Base-by-base conservation (phyloP, 2,113 vertebrate genomes). In the Xyrauchen texanus region DNA sequence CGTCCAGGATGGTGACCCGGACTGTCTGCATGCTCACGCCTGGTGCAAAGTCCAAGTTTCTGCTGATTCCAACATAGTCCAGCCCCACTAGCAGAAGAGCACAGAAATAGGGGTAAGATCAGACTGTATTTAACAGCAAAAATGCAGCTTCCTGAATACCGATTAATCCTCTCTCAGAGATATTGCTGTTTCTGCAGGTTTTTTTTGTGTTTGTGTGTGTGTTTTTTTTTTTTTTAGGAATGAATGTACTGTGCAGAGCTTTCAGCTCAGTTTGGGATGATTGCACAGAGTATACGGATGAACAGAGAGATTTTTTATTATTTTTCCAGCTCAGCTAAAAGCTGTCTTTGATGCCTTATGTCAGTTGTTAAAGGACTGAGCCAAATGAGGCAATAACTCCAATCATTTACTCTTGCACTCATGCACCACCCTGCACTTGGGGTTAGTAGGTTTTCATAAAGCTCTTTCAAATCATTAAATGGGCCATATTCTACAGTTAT, bases 41-140 rank as follows among this genome's bases (percentile, higher is more conserved):
- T 0, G 96, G 95, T 1, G 94, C 92, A 81, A 98, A 99, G 87
- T 98, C 96, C 81, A 99, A 87, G 85, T 94, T 95, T n/a, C 90
- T 93, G 82, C 96, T 97, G 86, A 98, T 96, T 44, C 95, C 97
- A 67, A 98, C 95, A 3, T 98, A 99, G 87, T 98, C 97, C 34
- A 94, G 63, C 66, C 96, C 95, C 62, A 96, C 97, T 99, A 78
- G 1, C 44, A 46, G 49, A 78, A 9, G 9, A 67, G 44, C 9
- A 78, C 7, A 47, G 61, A 16, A 34, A 62, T 46, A 55, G 21
- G 21, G 52, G 9, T 34, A 58, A 64, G 64, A 42, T 66, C 53
- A 82, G 68, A 53, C 2, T 21, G 13, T 51, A 51, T 75, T 52
- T 21, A 82, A 21, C 44, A 21, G 21, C 7, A 60, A 72, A 47